A percentile compares a stretch with the other conserved stretches of the same genome.
Conservation (phyloP, 2,888 invertebrate species). For the Papilio demoleus region DNA sequence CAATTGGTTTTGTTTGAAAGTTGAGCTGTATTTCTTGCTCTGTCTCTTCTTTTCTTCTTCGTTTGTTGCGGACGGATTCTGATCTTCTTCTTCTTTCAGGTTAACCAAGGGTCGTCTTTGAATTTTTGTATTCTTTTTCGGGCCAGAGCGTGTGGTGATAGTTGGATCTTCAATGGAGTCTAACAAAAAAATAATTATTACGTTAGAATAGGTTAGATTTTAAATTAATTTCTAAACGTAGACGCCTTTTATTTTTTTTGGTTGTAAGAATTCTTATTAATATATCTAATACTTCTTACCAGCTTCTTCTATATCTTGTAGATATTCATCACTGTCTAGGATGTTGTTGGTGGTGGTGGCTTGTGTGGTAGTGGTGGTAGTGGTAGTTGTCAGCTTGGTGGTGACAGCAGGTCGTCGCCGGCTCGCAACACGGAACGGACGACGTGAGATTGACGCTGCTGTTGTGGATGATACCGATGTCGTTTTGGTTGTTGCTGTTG, state of each 20-base stretch:
- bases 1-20: conserved; percentile 73
- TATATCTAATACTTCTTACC: conserved; percentile 62
- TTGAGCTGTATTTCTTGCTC: conserved; percentile 77
- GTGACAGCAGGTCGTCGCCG: conserved; percentile 58
- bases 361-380: conserved; percentile 50
- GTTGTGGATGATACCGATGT: conserved; percentile 41
- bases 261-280: too few species aligned
- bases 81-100: conserved; percentile 61
- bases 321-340: conserved; percentile 65
- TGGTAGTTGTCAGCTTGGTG: conserved; percentile 49
- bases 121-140: conserved; percentile 57
- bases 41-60: conserved; percentile 76
- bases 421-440: conserved; percentile 68
- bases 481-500: conserved; percentile 49
- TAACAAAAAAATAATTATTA: conserved; percentile 44
- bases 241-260: too few species aligned
- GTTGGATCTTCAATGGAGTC: conserved; percentile 71
- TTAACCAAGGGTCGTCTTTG: conserved; percentile 68
- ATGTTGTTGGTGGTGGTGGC: conserved; percentile 53
- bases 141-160: conserved; percentile 53
- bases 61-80: conserved; percentile 73
- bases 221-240: too few species aligned
- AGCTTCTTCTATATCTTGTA: conserved; percentile 63
- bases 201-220: background rate
- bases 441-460: conserved; percentile 52